Evolutionary conservation across 2,888 invertebrate genomes (phyloP).

Genomic region (Andrena praecox): DNA sequence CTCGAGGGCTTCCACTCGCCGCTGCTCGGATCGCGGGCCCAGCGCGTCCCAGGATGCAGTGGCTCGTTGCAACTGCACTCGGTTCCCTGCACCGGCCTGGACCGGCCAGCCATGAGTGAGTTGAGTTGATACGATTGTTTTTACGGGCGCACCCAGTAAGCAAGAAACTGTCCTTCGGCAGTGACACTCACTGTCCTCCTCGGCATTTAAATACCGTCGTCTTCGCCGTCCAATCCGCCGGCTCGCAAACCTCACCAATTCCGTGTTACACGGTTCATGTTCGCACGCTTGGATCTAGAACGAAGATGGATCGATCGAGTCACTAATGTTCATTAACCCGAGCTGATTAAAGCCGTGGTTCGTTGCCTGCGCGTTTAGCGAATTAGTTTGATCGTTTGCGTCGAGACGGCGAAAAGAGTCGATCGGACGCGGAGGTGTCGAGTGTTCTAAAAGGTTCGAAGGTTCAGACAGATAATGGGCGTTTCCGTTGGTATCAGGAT

Average conservation of each 20-base stretch:
- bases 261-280: too few species aligned
- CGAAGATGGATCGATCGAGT: neutral
- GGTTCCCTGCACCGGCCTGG: conserved; percentile 61
- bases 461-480: neutral
- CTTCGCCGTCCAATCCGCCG: neutral
- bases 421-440: neutral
- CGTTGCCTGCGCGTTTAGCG: neutral
- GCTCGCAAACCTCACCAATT: too few species aligned
- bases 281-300: neutral
- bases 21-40: conserved; percentile 37
- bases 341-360: neutral
- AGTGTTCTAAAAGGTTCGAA: neutral
- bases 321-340: neutral
- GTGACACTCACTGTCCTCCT: conserved; percentile 77
- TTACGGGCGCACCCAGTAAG: conserved; percentile 81
- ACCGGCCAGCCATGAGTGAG: conserved; percentile 74
- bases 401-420: neutral
- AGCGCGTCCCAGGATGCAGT: conserved; percentile 57
- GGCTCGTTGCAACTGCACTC: conserved; percentile 59
- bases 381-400: neutral
- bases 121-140: conserved; percentile 83
- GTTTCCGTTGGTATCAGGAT: neutral
- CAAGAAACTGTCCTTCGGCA: conserved; percentile 84
- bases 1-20: conserved; percentile 19
- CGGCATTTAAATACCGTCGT: conserved; percentile 61